A percentile compares a stretch with the other conserved stretches of the same genome.
Conservation (phyloP, 2,888 invertebrate species). For the Tryphoninae sp. region DNA sequence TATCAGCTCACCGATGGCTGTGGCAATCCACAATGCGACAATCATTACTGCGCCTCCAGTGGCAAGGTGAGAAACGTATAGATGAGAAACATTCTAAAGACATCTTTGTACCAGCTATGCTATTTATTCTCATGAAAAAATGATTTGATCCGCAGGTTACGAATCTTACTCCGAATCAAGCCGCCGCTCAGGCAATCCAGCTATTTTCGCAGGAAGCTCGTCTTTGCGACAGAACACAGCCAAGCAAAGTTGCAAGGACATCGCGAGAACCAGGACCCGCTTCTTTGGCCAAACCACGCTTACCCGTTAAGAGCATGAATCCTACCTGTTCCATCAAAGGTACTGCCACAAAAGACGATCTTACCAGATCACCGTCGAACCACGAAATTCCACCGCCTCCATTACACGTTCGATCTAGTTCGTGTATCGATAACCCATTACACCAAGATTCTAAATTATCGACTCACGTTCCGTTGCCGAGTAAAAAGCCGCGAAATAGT, state of each 20-base stretch:
- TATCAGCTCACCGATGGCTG: conserved; percentile 96
- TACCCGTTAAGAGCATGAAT: conserved; percentile 79
- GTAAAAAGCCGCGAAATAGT: background rate
- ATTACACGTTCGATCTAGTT: background rate
- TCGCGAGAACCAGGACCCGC: conserved; percentile 80
- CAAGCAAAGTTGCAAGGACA: conserved; percentile 88
- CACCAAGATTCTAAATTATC: conserved; percentile 6
- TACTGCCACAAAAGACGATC: conserved; percentile 65
- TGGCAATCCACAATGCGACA: conserved; percentile 93
- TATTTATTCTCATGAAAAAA: background rate
- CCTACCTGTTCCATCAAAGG: conserved; percentile 80
- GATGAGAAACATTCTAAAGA: too few species aligned
- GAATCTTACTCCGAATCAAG: conserved; percentile 92
- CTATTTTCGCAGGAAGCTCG: conserved; percentile 92
- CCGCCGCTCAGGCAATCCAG: conserved; percentile 94
- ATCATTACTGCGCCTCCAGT: conserved; percentile 94
- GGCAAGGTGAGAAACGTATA: conserved; percentile 85
- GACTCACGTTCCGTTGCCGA: background rate
- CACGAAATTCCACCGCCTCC: conserved; percentile 3
- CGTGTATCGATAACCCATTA: background rate
- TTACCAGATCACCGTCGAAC: conserved; percentile 17
- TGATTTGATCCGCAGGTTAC: conserved; percentile 82
- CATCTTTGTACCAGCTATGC: too few species aligned
- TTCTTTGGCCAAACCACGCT: conserved; percentile 77
- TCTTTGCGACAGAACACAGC: conserved; percentile 88